phyloP scores from a whole-genome alignment of 2,797 vertebrate genomes.

The Falco rusticolus region DNA sequence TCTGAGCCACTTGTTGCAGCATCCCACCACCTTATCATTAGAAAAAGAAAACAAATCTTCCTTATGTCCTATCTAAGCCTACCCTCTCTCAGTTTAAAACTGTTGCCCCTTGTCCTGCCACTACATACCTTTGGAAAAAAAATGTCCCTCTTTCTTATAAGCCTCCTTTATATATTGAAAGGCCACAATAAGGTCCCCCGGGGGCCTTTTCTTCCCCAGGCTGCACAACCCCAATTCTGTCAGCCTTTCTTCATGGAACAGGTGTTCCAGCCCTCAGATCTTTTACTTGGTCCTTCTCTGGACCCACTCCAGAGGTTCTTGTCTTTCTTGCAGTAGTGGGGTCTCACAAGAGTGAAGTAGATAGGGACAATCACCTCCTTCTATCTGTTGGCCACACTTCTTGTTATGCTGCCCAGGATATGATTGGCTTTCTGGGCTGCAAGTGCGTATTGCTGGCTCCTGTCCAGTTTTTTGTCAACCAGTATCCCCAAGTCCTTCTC shows the following conservation, averaged over 20 bases:
- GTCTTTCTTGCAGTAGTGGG: background rate
- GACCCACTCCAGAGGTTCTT: background rate
- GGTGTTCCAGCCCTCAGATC: background rate
- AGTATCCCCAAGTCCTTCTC: too few species aligned
- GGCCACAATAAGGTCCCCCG: background rate
- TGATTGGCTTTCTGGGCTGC: background rate
- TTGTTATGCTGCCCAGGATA: background rate
- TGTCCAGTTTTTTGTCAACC: too few species aligned
- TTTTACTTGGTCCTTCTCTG: background rate
- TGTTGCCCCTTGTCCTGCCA: background rate
- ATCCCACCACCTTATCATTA: background rate
- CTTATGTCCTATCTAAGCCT: background rate
- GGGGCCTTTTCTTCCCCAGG: background rate
- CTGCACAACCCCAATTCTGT: background rate
- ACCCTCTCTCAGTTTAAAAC: background rate
- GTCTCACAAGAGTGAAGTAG: background rate
- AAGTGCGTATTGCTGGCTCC: accelerated
- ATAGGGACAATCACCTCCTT: background rate
- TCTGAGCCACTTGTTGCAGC: background rate
- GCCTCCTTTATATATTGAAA: background rate
- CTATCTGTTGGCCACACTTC: background rate
- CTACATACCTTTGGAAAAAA: background rate
- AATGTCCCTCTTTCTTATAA: background rate
- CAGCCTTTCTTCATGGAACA: background rate
- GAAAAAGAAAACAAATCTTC: background rate